Evolutionary conservation across 2,888 invertebrate genomes (phyloP), one percentile per base, ranked within the genome.

Genomic region (Caenorhabditis plicata): DNA sequence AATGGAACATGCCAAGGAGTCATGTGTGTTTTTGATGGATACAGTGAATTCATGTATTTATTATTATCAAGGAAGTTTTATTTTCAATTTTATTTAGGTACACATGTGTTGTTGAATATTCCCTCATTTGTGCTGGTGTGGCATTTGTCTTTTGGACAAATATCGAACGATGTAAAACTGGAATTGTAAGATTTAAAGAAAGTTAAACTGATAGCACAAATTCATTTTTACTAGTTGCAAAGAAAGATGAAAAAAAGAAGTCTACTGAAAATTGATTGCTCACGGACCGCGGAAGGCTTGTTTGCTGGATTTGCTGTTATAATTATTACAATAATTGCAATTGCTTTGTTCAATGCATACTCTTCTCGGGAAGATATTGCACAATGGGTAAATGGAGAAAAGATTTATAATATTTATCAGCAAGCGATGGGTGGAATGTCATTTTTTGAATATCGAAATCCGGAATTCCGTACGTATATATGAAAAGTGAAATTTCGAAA

Each of bases 61-160:
- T 29, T 17, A 9, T n/a, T 32, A 32, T 8, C 9, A 42, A 4
- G 25, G 15, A 25, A 5, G 9, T 17, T 31, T 23, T 4, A 19
- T 15, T 23, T 13, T 41, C 0, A 41, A 22, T n/a, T 13, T n/a
- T n/a, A 4, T 50, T 31, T 22, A 66, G 66, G 66, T 72, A 69
- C 54, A 72, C 72, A 9, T 72, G 72, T 33, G 72, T 72, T 2
- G 72, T 72, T 2, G 72, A 72, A 36, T 72, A 72, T 25, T 69
- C 68, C 1, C 50, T 72, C 11, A 69, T 72, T 13, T 72, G 72
- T 49, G 72, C 69, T 29, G 72, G 72, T 46, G 63, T 72, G 5
- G 55, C 72, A 0, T 72, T 69, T 32, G 72, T 72, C 1, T 72
- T 72, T 36, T 72, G 72, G 72, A 66, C 68, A 1, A 68, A 64